Base-by-base conservation (phyloP, 2,888 invertebrate genomes). In the Rhingia rostrata region DNA sequence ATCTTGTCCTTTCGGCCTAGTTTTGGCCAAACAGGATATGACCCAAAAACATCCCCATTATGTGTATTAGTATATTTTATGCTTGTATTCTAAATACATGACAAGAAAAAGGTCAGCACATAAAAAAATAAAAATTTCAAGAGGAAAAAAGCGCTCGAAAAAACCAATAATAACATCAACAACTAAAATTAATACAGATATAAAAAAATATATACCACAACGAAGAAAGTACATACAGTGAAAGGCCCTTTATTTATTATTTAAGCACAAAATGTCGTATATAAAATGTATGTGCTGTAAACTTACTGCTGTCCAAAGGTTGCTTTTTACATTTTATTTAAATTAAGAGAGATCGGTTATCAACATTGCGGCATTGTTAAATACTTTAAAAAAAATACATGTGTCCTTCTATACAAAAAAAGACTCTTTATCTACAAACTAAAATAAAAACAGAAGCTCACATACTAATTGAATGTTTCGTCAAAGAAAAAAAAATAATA, bases 1-100 rank as follows among this genome's bases (percentile, higher is more conserved):
- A 12, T 32, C 12, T 51, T 61, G 66, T 53, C 66, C 64, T 64
- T 51, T 64, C 49, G 64, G 47, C 64, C 49, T 39, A 49, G 47
- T 45, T 33, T 43, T 22, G 22, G 9, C 10, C n/a, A 37, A 64
- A 64, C 37, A 64, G 47, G 49, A 64, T 49, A 64, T 51, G 49
- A 64, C 49, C 64, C 64, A 49, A 35, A 22, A 22, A 35, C 33
- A 49, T 22, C 49, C 30, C 43, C 39, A 39, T 39, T 54, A 12
- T 35, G 4, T 12, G 22, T 14, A 32, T 7, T 39, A 39, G 22
- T n/a, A 43, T 30, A 43, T 43, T 43, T 60, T 43, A n/a, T 41
- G 14, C 10, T 22, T 10, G 30, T 43, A 45, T 60, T 43, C 45
- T 14, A 47, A 61, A 61, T 9, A 35, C 14, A 9, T 0, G 7